Evolutionary conservation across 1,140 invertebrate genomes (phyloP).

Genomic region (Leptinotarsa undecemlineata): DNA sequence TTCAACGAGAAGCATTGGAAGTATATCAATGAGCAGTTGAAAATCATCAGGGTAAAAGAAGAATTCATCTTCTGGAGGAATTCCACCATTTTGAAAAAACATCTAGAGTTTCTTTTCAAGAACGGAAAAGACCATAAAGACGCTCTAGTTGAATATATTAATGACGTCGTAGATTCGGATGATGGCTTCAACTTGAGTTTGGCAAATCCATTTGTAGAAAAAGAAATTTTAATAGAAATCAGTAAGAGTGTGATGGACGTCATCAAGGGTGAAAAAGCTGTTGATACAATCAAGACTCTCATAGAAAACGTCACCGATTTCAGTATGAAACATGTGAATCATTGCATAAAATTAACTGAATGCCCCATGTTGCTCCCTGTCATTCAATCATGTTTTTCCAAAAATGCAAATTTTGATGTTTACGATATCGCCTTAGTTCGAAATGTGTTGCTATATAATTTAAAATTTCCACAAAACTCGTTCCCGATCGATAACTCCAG

Average conservation of each 20-base stretch:
- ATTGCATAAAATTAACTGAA: slow-evolving; percentile 13
- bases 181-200: neutral
- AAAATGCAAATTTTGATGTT: neutral
- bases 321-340: neutral
- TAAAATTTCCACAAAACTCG: slow-evolving; percentile 12
- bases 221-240: slow-evolving; percentile 15
- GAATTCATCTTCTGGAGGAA: neutral
- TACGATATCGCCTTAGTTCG: neutral
- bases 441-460: slow-evolving; percentile 17
- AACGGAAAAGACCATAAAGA: slow-evolving; percentile 11
- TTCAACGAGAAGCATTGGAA: slow-evolving; percentile 26
- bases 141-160: slow-evolving; percentile 7
- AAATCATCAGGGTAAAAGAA: slow-evolving; percentile 2
- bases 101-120: slow-evolving; percentile 18
- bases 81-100: neutral
- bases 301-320: slow-evolving; percentile 5
- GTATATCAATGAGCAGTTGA: slow-evolving; percentile 15
- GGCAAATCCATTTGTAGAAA: neutral
- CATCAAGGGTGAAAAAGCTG: neutral
- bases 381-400: neutral
- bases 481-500: neutral
- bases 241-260: neutral
- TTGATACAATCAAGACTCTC: neutral
- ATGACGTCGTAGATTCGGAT: neutral
- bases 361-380: neutral